These are phyloP conservation scores for Alexandromys fortis DNA, from an alignment of 2,113 vertebrate genomes.

Conservation along the genomic window DNA sequence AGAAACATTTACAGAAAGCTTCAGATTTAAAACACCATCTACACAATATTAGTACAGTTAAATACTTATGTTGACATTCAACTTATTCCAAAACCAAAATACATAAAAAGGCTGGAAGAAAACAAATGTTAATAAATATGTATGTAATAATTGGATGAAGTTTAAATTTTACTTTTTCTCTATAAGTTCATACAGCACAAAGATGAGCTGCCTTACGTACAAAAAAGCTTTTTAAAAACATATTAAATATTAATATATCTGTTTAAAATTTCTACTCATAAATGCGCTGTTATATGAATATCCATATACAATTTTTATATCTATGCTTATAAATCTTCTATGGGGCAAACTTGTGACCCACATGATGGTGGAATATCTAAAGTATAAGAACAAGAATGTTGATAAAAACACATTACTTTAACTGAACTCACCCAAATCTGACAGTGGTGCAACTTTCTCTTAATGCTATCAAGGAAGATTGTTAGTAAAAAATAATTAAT, in stretches of 20 bases:
- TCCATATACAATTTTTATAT: slow-evolving; percentile 37
- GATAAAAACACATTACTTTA: slow-evolving; percentile 34
- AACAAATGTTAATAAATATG: slow-evolving; percentile 16
- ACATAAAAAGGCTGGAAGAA: slow-evolving; percentile 38
- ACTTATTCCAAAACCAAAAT: not conserved
- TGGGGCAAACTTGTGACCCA: slow-evolving; percentile 46
- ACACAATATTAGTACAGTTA: not conserved
- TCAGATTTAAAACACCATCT: not conserved
- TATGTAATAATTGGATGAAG: not conserved
- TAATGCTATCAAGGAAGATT: slow-evolving; percentile 40
- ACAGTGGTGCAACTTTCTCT: not conserved
- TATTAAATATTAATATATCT: not conserved
- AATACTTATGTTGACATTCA: not conserved
- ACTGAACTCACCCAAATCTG: slow-evolving; percentile 39
- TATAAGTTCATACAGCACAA: slow-evolving; percentile 3
- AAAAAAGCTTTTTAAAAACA: not conserved
- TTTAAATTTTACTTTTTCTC: slow-evolving; percentile 29
- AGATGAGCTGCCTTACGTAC: not conserved
- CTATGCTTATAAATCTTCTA: slow-evolving; percentile 8
- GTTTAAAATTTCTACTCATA: slow-evolving; percentile 51
- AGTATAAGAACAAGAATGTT: slow-evolving; percentile 49
- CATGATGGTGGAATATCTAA: slow-evolving; percentile 73
- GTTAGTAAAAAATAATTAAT: not conserved
- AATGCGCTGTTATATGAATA: slow-evolving; percentile 18
- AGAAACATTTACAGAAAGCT: slow-evolving; percentile 2